These are phyloP conservation scores for Sebastes alutus DNA, from an alignment of 2,797 vertebrate species.

Conservation along the genomic window DNA sequence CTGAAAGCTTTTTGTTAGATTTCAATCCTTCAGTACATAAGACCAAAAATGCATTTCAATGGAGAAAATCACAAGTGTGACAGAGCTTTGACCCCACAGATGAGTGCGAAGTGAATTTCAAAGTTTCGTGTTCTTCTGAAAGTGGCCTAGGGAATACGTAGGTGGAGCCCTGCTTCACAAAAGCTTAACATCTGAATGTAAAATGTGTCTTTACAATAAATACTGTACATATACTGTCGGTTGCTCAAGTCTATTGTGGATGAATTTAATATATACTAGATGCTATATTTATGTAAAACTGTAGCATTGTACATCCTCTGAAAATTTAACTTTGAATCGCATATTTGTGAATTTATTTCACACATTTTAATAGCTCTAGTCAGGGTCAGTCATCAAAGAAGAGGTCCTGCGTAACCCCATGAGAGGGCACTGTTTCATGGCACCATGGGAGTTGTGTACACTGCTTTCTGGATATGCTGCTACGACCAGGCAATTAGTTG, in stretches of 20 bases:
- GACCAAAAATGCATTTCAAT: constrained; percentile 71
- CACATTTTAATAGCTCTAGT: not conserved
- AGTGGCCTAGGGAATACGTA: not conserved
- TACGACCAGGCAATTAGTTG: not conserved
- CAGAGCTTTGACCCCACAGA: constrained; percentile 66
- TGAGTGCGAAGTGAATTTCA: constrained; percentile 60
- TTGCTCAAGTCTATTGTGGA: not conserved
- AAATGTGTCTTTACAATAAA: not conserved
- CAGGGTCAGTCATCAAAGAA: not conserved
- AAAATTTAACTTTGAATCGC: not conserved
- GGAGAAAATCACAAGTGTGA: constrained; percentile 68
- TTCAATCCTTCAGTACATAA: constrained; percentile 72
- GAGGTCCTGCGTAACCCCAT: constrained; percentile 4
- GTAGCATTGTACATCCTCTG: not conserved
- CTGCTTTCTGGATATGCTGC: not conserved
- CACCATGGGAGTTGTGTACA: not conserved
- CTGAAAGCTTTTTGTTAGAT: constrained; percentile 77
- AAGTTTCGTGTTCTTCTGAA: constrained; percentile 52
- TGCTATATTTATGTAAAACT: not conserved
- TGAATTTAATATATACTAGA: not conserved
- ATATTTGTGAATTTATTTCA: not conserved
- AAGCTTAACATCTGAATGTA: constrained; percentile 29
- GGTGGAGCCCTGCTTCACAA: not conserved
- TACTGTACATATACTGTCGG: not conserved
- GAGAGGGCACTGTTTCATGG: constrained; percentile 30